These are phyloP conservation scores for Coelopa pilipes DNA, from an alignment of 2,888 invertebrate species.

Conservation along the genomic window DNA sequence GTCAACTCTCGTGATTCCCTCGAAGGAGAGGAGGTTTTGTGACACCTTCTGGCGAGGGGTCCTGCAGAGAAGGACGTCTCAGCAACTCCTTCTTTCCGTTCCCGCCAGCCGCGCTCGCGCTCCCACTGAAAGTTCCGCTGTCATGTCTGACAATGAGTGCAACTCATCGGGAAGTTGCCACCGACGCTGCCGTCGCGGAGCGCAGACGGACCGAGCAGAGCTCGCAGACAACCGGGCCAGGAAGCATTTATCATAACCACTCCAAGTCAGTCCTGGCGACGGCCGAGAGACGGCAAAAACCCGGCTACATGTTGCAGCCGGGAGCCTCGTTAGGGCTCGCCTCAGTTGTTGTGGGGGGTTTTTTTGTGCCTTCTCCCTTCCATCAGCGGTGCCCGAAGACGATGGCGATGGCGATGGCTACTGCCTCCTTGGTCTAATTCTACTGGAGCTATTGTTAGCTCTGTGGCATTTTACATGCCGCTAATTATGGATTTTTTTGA, in stretches of 20 bases:
- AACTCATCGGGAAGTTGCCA: conserved; percentile 11
- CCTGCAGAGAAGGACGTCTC: background rate
- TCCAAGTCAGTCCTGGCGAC: conserved; percentile 21
- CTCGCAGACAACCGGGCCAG: conserved; percentile 41
- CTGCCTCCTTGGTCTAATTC: background rate
- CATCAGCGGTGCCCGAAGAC: background rate
- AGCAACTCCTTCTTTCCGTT: background rate
- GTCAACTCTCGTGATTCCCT: background rate
- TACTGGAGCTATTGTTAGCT: too few relatives aligned
- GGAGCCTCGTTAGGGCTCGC: conserved; percentile 10
- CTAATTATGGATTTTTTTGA: conserved; percentile 15
- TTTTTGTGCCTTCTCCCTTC: background rate
- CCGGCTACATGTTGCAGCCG: too few relatives aligned
- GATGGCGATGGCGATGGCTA: background rate
- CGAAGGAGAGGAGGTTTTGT: background rate
- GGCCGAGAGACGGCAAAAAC: background rate
- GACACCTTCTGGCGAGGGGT: background rate
- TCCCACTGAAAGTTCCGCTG: conserved; percentile 4
- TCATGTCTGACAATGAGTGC: conserved; percentile 16
- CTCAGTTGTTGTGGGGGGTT: background rate
- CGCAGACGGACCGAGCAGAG: background rate
- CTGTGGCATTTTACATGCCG: conserved; percentile 12
- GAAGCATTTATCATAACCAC: conserved; percentile 43
- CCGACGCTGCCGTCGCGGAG: background rate
- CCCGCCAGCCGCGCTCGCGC: background rate